Evolutionary conservation across 2,113 vertebrate genomes (phyloP), one percentile per base, ranked within the genome.

Genomic region (Stictonetta naevosa): DNA sequence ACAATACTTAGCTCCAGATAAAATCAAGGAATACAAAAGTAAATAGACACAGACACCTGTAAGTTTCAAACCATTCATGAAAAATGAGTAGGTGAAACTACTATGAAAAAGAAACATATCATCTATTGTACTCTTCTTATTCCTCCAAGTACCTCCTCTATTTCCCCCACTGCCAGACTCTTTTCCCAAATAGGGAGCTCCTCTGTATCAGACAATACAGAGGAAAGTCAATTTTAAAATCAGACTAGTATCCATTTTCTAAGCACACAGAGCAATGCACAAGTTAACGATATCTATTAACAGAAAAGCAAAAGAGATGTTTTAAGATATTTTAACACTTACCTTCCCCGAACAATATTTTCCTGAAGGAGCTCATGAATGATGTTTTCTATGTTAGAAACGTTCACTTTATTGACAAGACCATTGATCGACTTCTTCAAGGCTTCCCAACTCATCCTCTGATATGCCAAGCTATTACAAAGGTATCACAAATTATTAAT

Each of bases 401-500:
- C 99, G 4, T 99, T 99, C 71, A 99, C 99, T 98, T 99, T 99
- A 97, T 99, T 99, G 97, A 99, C 99, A 83, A 99, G 98, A 97
- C 99, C 99, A 40, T 99, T 99, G 97, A 99, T 99, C 4, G 99
- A 99, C 96, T 99, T 99, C 98, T 99, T 99, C 94, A 99, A 97
- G 23, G 99, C 99, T 97, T 99, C 99, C 99, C 99, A 99, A 97
- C 99, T 99, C 99, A 99, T 99, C 90, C 99, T 99, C 97, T 99
- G 99, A 97, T 99, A 99, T 6, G 99, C 99, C 97, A 99, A 98
- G 94, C 99, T 99, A 97, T 93, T 95, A 91, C 14, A 95, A 68
- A 88, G 83, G 66, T 42, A 96, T 53, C 44, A 93, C 31, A 85
- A 56, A 79, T 97, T 90, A 92, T 4, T 83, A 78, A 84, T 42